Conservation (phyloP, 2,113 vertebrate genomes). For the Corythoichthys haematopterus region DNA sequence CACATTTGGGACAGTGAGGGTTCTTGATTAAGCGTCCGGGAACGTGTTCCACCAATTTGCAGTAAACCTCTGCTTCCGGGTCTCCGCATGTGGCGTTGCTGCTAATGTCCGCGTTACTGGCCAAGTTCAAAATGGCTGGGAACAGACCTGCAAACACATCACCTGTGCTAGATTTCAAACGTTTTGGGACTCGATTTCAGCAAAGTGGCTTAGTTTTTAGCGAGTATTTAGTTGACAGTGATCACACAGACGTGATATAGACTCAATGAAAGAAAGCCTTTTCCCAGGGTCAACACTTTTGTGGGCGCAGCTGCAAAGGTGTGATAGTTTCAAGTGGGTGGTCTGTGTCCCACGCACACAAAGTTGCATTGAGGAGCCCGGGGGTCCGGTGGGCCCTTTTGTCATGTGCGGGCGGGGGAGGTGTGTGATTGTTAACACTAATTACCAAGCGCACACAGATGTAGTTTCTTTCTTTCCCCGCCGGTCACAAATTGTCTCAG, state of each 20-base stretch:
- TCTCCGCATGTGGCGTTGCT: constrained; percentile 93
- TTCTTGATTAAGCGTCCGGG: constrained; percentile 82
- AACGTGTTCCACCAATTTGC: constrained; percentile 94
- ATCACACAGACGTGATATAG: no score
- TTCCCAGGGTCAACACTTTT: constrained; percentile 8
- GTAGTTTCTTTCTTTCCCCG: no score
- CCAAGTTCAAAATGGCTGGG: constrained; percentile 91
- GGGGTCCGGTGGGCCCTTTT: neutral
- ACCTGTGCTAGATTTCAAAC: no score
- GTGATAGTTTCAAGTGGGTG: constrained; percentile 20
- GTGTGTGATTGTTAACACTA: constrained; percentile 20
- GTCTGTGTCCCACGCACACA: neutral
- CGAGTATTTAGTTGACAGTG: no score
- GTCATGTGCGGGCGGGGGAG: constrained; percentile 14
- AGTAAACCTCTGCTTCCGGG: constrained; percentile 84
- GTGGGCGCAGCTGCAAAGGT: constrained; percentile 32
- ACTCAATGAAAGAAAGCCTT: neutral
- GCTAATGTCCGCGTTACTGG: constrained; percentile 84
- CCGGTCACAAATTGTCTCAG: no score
- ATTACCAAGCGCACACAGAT: constrained; percentile 10
- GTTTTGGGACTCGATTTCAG: no score
- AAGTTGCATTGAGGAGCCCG: neutral
- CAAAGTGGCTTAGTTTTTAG: no score
- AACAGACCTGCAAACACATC: constrained; percentile 78
- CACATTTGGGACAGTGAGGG: constrained; percentile 84